Conservation (phyloP, 2,797 vertebrate species). For the Phrynocephalus forsythii region DNA sequence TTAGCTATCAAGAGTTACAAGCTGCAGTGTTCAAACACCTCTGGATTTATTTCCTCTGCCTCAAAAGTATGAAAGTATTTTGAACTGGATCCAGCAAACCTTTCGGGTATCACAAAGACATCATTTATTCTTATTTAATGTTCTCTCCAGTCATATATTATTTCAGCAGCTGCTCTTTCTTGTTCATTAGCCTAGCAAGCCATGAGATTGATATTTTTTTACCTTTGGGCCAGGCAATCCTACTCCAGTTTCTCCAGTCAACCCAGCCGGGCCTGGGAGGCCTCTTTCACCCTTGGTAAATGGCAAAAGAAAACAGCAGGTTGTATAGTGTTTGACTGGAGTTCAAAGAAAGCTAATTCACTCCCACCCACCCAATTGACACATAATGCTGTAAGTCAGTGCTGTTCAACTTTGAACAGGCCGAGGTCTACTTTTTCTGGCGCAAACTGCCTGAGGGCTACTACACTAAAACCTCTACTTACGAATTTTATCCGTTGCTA, state of each 20-base stretch:
- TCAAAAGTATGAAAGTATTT: not conserved
- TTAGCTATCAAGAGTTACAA: not conserved
- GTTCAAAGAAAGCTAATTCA: conserved; percentile 21
- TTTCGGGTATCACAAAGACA: conserved; percentile 44
- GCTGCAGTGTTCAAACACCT: not conserved
- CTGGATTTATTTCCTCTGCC: not conserved
- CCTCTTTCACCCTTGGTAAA: conserved; percentile 89
- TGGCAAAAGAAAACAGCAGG: conserved; percentile 38
- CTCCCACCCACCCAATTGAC: not conserved
- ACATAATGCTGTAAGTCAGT: not conserved
- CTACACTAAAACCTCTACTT: no score
- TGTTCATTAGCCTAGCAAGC: not conserved
- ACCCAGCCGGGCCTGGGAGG: conserved; percentile 81
- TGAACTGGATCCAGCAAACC: conserved; percentile 38
- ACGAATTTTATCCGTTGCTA: no score
- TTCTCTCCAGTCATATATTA: conserved; percentile 23
- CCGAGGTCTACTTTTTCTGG: no score
- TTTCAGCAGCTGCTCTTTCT: conserved; percentile 9
- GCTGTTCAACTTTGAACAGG: no score
- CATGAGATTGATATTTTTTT: conserved; percentile 47
- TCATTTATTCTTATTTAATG: conserved; percentile 24
- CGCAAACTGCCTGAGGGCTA: no score
- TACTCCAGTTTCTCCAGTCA: conserved; percentile 89
- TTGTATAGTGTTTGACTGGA: conserved; percentile 1
- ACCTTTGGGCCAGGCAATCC: conserved; percentile 90